These are phyloP conservation scores for Butorides virescens DNA, from an alignment of 2,113 vertebrate genomes.

Conservation along the genomic window DNA sequence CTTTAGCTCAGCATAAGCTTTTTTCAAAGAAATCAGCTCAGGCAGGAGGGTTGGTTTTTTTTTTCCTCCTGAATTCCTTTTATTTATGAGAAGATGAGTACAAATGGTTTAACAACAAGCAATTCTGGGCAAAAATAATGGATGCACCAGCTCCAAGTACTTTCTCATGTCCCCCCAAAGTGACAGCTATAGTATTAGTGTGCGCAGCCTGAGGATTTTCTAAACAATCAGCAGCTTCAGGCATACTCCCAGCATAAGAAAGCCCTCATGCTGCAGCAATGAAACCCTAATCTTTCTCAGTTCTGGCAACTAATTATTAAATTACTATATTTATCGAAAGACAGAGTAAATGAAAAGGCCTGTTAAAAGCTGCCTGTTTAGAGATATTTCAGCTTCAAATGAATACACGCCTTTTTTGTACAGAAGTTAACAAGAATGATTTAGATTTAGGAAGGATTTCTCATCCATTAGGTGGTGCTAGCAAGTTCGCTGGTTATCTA, in stretches of 20 bases:
- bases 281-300: not conserved
- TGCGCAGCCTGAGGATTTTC: not conserved
- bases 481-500: not conserved
- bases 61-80: not conserved
- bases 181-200: not conserved
- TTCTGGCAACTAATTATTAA: constrained; percentile 19
- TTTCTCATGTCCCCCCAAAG: not conserved
- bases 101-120: not conserved
- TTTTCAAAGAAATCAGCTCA: not conserved
- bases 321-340: not conserved
- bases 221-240: not conserved
- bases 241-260: not conserved
- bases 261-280: not conserved
- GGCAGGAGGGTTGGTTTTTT: not conserved
- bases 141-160: not conserved
- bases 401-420: not conserved
- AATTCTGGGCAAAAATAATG: not conserved
- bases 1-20: not conserved
- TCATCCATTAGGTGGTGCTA: constrained; percentile 25
- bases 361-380: constrained; percentile 10
- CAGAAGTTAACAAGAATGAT: not conserved
- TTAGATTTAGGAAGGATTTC: not conserved
- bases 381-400: not conserved
- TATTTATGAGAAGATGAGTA: not conserved
- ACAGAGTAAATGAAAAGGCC: not conserved